Conservation (phyloP, 2,113 vertebrate genomes). For the Arizona elegans region DNA sequence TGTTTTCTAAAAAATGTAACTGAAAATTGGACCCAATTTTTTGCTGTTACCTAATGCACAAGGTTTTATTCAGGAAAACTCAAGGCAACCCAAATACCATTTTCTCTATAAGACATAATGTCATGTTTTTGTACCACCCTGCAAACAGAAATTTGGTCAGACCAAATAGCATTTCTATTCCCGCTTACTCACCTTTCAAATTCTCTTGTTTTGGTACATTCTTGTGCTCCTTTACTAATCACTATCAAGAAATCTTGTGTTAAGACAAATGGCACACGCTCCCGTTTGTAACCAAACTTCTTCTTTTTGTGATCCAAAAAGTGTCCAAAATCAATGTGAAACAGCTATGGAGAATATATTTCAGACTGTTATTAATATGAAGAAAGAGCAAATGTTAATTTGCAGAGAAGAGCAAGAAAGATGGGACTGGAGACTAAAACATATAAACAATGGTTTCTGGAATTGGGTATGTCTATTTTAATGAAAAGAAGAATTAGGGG, state of each 20-base stretch:
- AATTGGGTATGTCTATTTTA: neutral
- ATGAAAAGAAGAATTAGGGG: neutral
- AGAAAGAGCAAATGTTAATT: neutral
- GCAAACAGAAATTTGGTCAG: neutral
- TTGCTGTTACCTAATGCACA: neutral
- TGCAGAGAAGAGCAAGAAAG: neutral
- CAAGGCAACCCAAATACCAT: neutral
- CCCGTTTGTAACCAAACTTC: constrained; percentile 98
- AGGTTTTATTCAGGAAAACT: neutral
- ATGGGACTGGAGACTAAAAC: neutral
- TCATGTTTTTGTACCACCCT: neutral
- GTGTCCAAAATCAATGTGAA: constrained; percentile 98
- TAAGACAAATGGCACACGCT: constrained; percentile 95
- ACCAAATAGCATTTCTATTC: neutral
- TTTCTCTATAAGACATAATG: neutral
- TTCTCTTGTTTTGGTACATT: constrained; percentile 96
- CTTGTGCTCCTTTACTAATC: constrained; percentile 97
- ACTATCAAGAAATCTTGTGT: constrained; percentile 98
- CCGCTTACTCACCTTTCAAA: constrained; percentile 85
- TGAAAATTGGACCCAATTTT: neutral
- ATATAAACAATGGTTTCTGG: neutral
- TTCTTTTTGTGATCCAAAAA: constrained; percentile 99
- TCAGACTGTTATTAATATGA: constrained; percentile 5
- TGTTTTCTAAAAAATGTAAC: neutral
- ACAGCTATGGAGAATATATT: constrained; percentile 76